phyloP scores from a whole-genome alignment of 2,888 invertebrate genomes.

The Galeopsomyia nigrocyanea region DNA sequence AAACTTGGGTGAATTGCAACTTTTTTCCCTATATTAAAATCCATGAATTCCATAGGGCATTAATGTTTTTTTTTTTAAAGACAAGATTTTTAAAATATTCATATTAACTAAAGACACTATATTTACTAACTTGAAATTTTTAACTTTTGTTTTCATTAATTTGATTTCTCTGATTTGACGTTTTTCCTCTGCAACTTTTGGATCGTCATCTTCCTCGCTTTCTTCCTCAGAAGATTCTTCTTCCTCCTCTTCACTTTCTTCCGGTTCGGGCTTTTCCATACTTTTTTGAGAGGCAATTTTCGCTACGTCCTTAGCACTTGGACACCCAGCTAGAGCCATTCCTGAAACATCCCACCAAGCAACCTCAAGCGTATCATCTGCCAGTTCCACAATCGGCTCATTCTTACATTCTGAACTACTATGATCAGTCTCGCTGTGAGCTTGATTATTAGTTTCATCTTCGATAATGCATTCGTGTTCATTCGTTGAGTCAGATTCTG shows the following conservation, averaged over 20 bases:
- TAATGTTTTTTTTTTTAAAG: too few species aligned
- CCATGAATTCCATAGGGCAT: too few species aligned
- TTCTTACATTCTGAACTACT: conserved; percentile 29
- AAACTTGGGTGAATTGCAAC: too few species aligned
- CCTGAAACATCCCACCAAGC: conserved; percentile 66
- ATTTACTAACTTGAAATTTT: conserved; percentile 65
- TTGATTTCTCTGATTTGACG: conserved; percentile 79
- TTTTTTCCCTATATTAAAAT: too few species aligned
- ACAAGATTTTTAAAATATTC: too few species aligned
- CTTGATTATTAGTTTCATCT: conserved; percentile 7
- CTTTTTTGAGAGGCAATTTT: conserved; percentile 66
- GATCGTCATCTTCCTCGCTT: conserved; percentile 77
- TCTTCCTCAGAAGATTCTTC: conserved; percentile 73
- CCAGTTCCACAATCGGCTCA: conserved; percentile 61
- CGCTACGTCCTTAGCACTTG: conserved; percentile 67
- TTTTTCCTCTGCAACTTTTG: conserved; percentile 74
- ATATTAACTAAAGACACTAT: too few species aligned
- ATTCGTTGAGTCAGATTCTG: conserved; percentile 52
- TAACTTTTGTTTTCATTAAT: conserved; percentile 72
- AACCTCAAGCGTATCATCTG: conserved; percentile 60
- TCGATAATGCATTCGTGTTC: conserved; percentile 3
- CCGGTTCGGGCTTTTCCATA: conserved; percentile 60
- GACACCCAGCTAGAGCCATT: conserved; percentile 67
- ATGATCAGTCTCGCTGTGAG: background rate
- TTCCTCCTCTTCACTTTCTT: conserved; percentile 65